These are phyloP conservation scores for Chironex yamaguchii DNA, from an alignment of 30 jellyfish, hydroid and myxozoan genomes.

Conservation along the genomic window DNA sequence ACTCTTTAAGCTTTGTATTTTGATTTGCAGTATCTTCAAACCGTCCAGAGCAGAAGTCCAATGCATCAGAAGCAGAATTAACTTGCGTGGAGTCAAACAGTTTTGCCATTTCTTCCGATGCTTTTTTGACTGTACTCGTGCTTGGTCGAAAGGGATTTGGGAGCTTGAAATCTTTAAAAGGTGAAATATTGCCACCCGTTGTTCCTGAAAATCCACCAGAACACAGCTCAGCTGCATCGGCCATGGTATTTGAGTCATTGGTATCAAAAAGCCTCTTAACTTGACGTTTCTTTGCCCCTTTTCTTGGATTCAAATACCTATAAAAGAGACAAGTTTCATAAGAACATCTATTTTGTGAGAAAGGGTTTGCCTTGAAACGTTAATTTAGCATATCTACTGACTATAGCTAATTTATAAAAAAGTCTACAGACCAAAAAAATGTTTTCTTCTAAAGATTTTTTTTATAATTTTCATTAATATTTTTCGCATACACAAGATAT, in stretches of 20 bases:
- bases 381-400: too few relatives aligned
- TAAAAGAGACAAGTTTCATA: too few relatives aligned
- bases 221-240: slow-evolving; percentile 72
- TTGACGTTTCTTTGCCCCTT: slow-evolving; percentile 6
- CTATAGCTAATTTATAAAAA: too few relatives aligned
- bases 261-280: slow-evolving; percentile 20
- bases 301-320: slow-evolving; percentile 36
- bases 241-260: slow-evolving; percentile 52
- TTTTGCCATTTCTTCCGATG: background rate
- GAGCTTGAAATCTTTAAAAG: background rate
- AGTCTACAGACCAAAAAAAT: too few relatives aligned
- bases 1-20: too few relatives aligned
- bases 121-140: background rate
- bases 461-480: too few relatives aligned
- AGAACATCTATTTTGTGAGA: too few relatives aligned
- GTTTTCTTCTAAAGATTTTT: too few relatives aligned
- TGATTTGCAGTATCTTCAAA: background rate
- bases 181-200: background rate
- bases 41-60: too few relatives aligned
- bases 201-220: slow-evolving; percentile 54
- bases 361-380: too few relatives aligned
- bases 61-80: background rate
- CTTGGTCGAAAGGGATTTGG: background rate
- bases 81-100: background rate
- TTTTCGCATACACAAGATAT: too few relatives aligned